Evolutionary conservation across 2,113 vertebrate species (phyloP), one percentile per base, ranked within the genome.

Genomic region (Atlantisia rogersi): DNA sequence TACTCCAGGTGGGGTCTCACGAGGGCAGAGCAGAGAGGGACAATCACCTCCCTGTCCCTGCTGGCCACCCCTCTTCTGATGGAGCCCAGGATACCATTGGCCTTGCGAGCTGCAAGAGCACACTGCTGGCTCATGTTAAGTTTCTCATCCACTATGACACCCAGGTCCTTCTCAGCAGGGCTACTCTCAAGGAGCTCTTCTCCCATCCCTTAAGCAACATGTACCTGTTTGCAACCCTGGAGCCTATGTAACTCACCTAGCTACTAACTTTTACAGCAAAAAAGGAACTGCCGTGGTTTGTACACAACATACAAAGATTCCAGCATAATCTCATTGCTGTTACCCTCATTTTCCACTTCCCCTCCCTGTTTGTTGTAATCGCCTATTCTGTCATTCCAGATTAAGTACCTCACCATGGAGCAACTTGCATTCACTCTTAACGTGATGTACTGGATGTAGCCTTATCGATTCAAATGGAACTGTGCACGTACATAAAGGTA

Each of bases 281-380:
- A 59, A 92, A 67, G 56, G 52, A 93, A 88, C 76, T 68, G 42
- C 16, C 0, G 0, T 37, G 56, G 35, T 89, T 89, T 71, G 42
- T 44, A 71, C 13, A 78, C 46, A 82, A 42, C 37, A 37, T 9
- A 77, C 14, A 69, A 86, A 63, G 94, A 71, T 83, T 86, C 73
- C 94, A 82, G 52, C n/a, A 75, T 91, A 94, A 94, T 84, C 83
- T 87, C 78, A 56, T 52, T 71, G 76, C 65, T 70, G 29, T 89
- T 84, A 94, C 52, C 26, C 39, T 92, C 18, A 44, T 64, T 96
- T 95, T 86, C 88, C 86, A 86, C 25, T 81, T 95, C 90, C 68
- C 86, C 79, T 88, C 88, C 80, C 73, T 67, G 31, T 74, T 77
- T 84, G 80, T 46, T 88, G 25, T 67, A 83, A 81, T 46, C 2